Conservation (phyloP, 2,888 invertebrate genomes). For the Coleophora flavipennella region DNA sequence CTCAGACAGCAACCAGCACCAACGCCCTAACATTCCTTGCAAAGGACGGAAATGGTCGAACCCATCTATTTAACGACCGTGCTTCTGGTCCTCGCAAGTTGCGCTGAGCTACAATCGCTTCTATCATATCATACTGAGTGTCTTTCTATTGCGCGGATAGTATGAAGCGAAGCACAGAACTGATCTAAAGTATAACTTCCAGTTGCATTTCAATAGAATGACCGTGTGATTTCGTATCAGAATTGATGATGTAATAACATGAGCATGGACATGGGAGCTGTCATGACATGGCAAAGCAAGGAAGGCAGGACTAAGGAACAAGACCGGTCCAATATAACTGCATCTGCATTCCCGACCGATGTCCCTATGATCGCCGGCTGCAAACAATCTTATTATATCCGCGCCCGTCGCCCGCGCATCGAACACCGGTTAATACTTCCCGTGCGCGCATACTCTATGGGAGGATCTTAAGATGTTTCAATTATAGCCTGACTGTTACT, state of each 20-base stretch:
- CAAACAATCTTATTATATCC: conserved; percentile 14
- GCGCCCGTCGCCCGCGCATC: background rate
- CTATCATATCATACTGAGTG: too few species aligned
- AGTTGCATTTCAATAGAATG: too few species aligned
- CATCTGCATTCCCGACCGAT: conserved; percentile 17
- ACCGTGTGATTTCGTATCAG: conserved; percentile 4
- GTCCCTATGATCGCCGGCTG: conserved; percentile 16
- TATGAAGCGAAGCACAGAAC: too few species aligned
- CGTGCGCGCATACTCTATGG: background rate
- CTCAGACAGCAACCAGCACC: too few species aligned
- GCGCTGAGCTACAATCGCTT: too few species aligned
- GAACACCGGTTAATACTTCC: background rate
- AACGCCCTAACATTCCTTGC: too few species aligned
- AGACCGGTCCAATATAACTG: conserved; percentile 18
- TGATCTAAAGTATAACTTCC: too few species aligned
- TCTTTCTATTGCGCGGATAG: too few species aligned
- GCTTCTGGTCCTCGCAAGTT: too few species aligned
- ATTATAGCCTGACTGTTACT: conserved; percentile 17
- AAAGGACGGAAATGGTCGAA: too few species aligned
- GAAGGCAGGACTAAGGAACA: conserved; percentile 15
- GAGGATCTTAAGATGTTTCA: conserved; percentile 7
- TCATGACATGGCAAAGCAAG: conserved; percentile 5
- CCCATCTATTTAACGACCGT: too few species aligned
- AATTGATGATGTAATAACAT: conserved; percentile 6
- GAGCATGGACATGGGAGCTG: conserved; percentile 11